These are phyloP conservation scores for Heliothis subflexa DNA, from an alignment of 1,140 invertebrate genomes.

Conservation along the genomic window DNA sequence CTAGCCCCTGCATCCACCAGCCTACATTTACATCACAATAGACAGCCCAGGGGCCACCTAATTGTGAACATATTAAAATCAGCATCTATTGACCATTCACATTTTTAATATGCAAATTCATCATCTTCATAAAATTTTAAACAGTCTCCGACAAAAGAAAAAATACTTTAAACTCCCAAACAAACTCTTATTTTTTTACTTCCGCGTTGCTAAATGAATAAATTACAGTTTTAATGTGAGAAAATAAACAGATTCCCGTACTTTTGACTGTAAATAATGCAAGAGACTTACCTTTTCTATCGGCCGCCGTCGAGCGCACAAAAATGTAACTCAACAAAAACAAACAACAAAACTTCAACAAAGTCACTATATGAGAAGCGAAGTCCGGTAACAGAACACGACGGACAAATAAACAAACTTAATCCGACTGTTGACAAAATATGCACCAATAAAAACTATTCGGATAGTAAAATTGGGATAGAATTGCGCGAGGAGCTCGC, in stretches of 20 bases:
- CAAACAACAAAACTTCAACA: conserved; percentile 78
- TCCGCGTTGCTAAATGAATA: conserved; percentile 25
- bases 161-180: conserved; percentile 11
- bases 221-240: conserved; percentile 24
- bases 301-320: conserved; percentile 53
- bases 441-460: conserved; percentile 56
- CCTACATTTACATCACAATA: conserved; percentile 75
- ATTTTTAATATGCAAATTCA: conserved; percentile 40
- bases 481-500: conserved; percentile 30
- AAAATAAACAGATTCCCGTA: conserved; percentile 24
- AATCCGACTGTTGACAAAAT: conserved; percentile 60
- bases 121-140: conserved; percentile 19
- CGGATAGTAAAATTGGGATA: conserved; percentile 36
- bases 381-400: conserved; percentile 72
- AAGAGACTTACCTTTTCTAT: conserved; percentile 67
- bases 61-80: conserved; percentile 61
- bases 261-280: conserved; percentile 21
- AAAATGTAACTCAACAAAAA: conserved; percentile 68
- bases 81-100: conserved; percentile 24
- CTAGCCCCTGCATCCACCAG: conserved; percentile 66
- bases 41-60: conserved; percentile 59
- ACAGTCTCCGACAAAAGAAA: conserved; percentile 47
- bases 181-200: conserved; percentile 17
- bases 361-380: conserved; percentile 69
- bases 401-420: conserved; percentile 63